Percentiles rank a stretch among this genome's conserved stretches.
These are phyloP conservation scores for Calcarius ornatus DNA, from an alignment of 2,113 vertebrate genomes.

Conservation along the genomic window DNA sequence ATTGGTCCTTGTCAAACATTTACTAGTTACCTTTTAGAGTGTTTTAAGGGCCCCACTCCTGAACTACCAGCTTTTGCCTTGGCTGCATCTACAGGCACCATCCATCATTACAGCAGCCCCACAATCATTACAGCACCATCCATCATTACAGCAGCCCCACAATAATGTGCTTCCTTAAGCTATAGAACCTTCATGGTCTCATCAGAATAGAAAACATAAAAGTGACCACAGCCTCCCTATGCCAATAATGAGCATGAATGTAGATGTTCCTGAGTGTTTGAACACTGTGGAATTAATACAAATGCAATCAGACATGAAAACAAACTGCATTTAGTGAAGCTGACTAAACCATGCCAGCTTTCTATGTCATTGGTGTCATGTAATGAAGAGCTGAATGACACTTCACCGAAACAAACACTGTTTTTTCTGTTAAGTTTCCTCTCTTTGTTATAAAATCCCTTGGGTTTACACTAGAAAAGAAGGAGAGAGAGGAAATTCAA, in stretches of 20 bases:
- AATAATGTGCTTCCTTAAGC: not conserved
- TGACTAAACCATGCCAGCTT: not conserved
- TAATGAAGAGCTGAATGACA: not conserved
- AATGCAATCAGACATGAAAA: not conserved
- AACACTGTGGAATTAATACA: not conserved
- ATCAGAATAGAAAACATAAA: not conserved
- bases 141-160: not conserved
- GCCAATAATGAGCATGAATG: not conserved
- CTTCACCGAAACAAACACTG: not conserved
- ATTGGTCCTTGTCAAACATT: constrained; percentile 33
- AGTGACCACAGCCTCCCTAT: not conserved
- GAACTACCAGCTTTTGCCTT: not conserved
- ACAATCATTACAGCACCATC: not conserved
- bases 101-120: not conserved
- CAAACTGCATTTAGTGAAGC: not conserved
- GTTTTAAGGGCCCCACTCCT: not conserved
- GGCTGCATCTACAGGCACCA: not conserved
- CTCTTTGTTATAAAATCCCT: not conserved
- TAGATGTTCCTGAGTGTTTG: not conserved
- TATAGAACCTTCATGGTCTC: not conserved
- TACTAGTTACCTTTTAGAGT: not conserved
- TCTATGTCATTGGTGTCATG: not conserved
- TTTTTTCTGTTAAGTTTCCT: not conserved
- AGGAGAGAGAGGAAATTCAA: not conserved
- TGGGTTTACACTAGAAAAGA: not conserved